phyloP scores from a whole-genome alignment of 2,113 vertebrate genomes.

The Sisor rabdophorus region DNA sequence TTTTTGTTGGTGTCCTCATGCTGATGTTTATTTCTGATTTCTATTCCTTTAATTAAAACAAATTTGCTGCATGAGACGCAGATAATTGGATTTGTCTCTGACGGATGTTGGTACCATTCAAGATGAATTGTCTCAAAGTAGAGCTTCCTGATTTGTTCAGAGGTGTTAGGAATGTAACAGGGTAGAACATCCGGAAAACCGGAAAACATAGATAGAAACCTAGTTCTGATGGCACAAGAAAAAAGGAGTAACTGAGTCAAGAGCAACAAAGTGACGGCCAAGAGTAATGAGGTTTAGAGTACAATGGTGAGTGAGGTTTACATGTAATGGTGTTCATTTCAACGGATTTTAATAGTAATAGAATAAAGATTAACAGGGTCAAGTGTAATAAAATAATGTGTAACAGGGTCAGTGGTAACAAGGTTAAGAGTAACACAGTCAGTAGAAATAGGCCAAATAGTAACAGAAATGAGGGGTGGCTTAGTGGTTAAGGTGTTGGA shows the following conservation, averaged over 20 bases:
- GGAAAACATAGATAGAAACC: too few relatives aligned
- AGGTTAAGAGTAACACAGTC: neutral
- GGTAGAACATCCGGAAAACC: too few relatives aligned
- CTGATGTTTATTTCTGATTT: constrained; percentile 72
- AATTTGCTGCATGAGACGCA: constrained; percentile 76
- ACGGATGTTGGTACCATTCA: constrained; percentile 64
- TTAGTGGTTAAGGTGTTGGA: too few relatives aligned
- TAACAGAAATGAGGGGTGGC: too few relatives aligned
- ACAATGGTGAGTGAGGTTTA: too few relatives aligned
- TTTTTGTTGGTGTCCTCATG: constrained; percentile 72
- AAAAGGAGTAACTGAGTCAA: neutral
- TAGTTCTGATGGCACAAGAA: too few relatives aligned
- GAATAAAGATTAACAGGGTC: neutral
- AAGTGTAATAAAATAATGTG: neutral
- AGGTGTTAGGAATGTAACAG: constrained; percentile 21
- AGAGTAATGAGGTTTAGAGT: too few relatives aligned
- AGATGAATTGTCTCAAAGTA: constrained; percentile 60
- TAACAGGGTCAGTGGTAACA: neutral
- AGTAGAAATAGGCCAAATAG: neutral
- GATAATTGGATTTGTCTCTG: constrained; percentile 80
- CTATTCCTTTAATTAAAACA: constrained; percentile 74
- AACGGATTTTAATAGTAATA: neutral
- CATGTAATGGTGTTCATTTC: too few relatives aligned
- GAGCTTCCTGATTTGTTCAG: constrained; percentile 35
- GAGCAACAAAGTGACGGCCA: neutral